Conservation (phyloP, 2,888 invertebrate genomes). For the Choristoneura rosaceana region DNA sequence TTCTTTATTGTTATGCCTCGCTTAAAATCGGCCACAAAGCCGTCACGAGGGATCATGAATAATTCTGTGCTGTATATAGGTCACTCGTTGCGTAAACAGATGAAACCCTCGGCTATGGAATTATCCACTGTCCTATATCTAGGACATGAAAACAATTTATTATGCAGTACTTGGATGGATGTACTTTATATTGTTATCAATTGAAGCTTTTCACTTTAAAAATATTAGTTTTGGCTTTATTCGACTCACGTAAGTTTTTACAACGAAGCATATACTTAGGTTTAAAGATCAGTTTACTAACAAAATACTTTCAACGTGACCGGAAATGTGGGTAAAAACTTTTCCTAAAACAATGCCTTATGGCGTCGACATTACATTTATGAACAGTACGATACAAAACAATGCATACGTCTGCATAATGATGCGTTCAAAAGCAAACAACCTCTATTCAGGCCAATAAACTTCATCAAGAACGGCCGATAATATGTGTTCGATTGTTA, state of each 20-base stretch:
- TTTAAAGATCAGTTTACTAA: too few species aligned
- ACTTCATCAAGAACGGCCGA: slow-evolving; percentile 77
- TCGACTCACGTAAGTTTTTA: too few species aligned
- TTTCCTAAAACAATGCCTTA: slow-evolving; percentile 9
- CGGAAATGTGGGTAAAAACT: background rate
- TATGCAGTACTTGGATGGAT: slow-evolving; percentile 21
- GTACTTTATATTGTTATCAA: background rate
- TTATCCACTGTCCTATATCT: slow-evolving; percentile 58
- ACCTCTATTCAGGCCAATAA: slow-evolving; percentile 79
- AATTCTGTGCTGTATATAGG: slow-evolving; percentile 77
- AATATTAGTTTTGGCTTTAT: too few species aligned
- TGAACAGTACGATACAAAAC: slow-evolving; percentile 56
- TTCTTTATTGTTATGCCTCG: slow-evolving; percentile 38
- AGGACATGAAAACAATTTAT: slow-evolving; percentile 52
- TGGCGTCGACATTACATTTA: slow-evolving; percentile 42
- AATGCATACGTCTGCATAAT: slow-evolving; percentile 60
- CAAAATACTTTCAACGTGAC: background rate
- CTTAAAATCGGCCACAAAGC: slow-evolving; percentile 50
- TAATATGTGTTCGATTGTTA: slow-evolving; percentile 69
- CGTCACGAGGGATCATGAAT: slow-evolving; percentile 66
- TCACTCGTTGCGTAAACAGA: slow-evolving; percentile 68
- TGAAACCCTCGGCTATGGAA: slow-evolving; percentile 57
- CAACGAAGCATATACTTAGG: too few species aligned
- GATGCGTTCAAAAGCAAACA: slow-evolving; percentile 66
- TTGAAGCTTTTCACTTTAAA: too few species aligned